Evolutionary conservation across 2,888 invertebrate species (phyloP), one percentile per base, ranked within the genome.

Genomic region (Craniophora ligustri): DNA sequence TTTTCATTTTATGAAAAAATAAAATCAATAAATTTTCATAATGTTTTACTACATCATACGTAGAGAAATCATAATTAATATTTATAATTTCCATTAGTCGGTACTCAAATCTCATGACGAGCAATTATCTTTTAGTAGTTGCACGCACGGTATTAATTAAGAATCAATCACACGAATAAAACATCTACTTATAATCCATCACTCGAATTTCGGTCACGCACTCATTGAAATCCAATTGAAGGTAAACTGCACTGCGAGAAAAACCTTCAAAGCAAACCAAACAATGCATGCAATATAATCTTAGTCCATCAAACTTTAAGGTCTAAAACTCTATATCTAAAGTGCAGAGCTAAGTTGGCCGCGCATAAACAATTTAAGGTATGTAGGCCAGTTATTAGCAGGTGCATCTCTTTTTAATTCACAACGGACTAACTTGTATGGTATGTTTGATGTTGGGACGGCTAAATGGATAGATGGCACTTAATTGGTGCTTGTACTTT

Each of bases 381-480:
- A 78, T 71, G 59, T 70, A 66, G 76, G 76, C 36, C 72, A 72
- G 42, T 35, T 66, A 71, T 64, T 31, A 55, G 42, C 67, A 72
- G 74, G 66, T 76, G 75, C 74, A 74, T 76, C 78, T 60, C 48
- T 64, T 48, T 65, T 55, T 44, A 64, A 54, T 45, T 23, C 23
- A 45, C 55, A 55, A 48, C 65, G 31, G 58, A 48, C 35, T 56
- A 13, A 46, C 42, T 67, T 60, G 31, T 49, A 53, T 51, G 53
- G 47, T 34, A 66, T 60, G 47, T 36, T 47, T 32, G 31, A 32
- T 70, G 48, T 57, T 34, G 2, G 6, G 18, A 5, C 38, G 35
- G 47, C 46, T 21, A 47, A 57, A 44, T 47, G 41, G 48, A 51
- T 66, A 5, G 40, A 73, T 64, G 53, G 11, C 40, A 57, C 41